phyloP scores from a whole-genome alignment of 2,113 vertebrate genomes.

The Delphinus delphis region DNA sequence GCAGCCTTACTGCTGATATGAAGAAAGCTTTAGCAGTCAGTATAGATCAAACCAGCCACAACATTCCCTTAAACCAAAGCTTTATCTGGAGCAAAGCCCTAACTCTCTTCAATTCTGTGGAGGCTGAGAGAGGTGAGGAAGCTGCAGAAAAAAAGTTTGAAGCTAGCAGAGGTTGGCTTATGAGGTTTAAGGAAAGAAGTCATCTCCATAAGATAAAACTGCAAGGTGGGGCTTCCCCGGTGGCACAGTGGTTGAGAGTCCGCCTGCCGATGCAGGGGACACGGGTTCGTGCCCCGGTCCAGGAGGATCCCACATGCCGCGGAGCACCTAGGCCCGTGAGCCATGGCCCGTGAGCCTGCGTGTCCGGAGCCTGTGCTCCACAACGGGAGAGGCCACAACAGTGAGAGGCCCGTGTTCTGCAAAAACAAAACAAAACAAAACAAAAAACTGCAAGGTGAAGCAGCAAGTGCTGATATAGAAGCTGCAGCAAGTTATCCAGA shows the following conservation, averaged over 20 bases:
- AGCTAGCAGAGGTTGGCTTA: background rate
- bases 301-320: too few species aligned
- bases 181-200: background rate
- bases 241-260: too few species aligned
- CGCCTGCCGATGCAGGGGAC: too few species aligned
- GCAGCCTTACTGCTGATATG: background rate
- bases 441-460: background rate
- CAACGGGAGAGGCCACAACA: too few species aligned
- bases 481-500: background rate
- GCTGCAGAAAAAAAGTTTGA: background rate
- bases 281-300: too few species aligned
- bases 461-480: background rate
- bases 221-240: background rate
- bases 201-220: background rate
- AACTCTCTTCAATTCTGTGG: background rate
- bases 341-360: too few species aligned
- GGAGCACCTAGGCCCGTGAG: too few species aligned
- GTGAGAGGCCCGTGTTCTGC: too few species aligned
- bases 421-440: too few species aligned
- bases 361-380: too few species aligned
- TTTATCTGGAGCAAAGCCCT: background rate
- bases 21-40: background rate
- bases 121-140: background rate
- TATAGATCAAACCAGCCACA: background rate
- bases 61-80: background rate